Base-by-base conservation (phyloP, 2,797 vertebrate species). In the Arnoldichthys spilopterus region DNA sequence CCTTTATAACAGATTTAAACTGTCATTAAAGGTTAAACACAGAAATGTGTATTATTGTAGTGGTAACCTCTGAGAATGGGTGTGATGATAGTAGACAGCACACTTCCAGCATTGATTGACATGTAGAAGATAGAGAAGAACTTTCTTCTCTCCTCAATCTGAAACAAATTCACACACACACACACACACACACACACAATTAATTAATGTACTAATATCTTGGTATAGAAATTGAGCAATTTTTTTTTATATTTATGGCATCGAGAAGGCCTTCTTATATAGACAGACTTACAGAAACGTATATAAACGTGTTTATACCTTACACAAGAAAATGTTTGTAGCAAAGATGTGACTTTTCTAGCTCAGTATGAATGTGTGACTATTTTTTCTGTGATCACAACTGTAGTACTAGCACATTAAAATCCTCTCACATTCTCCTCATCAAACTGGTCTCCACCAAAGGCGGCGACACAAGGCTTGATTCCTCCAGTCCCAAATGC, bases 81-180 rank as follows among this genome's bases (percentile, higher is more conserved):
- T 16, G 96, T 99, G 81, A 99, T 91, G 85, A 99, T 85, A 1
- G 95, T 99, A 0, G 98, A 99, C 90, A 99, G 85, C 86, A 99
- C 92, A 82, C 98, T 98, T 79, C 98, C 98, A 68, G 95, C 96
- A 37, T 99, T 99, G 91, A 99, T 97, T 2, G 97, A 92, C 90
- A 99, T 94, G 90, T 99, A 99, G 94, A 99, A 99, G 85, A 99
- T 95, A 63, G 98, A 99, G 92, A 99, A 99, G 91, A 98, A 99
- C 81, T 95, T 98, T 88, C 92, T 95, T 86, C 96, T 94, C 87
- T 98, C 95, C 0, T 89, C 89, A 13, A 71, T 81, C 98, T 99
- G 88, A 49, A 75, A 70, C 37, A 2, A 34, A 73, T 8, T 12
- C 8, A 24, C 6, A 18, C 18, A 51, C n/a, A n/a, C n/a, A n/a